phyloP scores from a whole-genome alignment of 92 coral and sea anemone species.

The Nematostella vectensis region DNA sequence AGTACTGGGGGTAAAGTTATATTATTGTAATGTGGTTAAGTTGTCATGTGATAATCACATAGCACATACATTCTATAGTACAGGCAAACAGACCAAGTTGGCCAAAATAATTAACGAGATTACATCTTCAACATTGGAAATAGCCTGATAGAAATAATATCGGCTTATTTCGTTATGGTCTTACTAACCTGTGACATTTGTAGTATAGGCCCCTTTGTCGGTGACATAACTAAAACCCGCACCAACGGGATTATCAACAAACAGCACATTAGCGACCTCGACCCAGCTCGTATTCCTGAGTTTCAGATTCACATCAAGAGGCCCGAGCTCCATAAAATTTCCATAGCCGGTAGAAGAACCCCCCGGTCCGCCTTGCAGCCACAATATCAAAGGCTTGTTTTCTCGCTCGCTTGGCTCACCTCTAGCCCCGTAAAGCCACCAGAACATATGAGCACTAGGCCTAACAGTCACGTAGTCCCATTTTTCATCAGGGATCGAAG shows the following conservation, averaged over 20 bases:
- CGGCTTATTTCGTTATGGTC: no score
- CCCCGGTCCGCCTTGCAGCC: slow-evolving; percentile 99
- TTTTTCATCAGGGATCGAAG: slow-evolving; percentile 74
- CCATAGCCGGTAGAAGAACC: slow-evolving; percentile 93
- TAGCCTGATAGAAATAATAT: no score
- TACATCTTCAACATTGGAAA: no score
- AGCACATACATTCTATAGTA: no score
- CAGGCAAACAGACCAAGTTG: no score
- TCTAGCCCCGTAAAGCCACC: slow-evolving; percentile 89
- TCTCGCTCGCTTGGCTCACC: slow-evolving; percentile 36
- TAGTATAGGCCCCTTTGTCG: slow-evolving; percentile 67
- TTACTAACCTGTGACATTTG: slow-evolving; percentile 76
- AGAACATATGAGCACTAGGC: slow-evolving; percentile 76
- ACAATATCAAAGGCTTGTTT: slow-evolving; percentile 70
- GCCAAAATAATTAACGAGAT: no score
- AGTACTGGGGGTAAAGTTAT: no score
- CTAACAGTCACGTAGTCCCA: slow-evolving; percentile 87
- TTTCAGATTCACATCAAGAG: slow-evolving; percentile 65
- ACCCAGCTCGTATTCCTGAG: slow-evolving; percentile 83
- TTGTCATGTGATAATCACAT: not conserved
- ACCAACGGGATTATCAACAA: slow-evolving; percentile 96
- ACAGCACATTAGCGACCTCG: slow-evolving; percentile 74
- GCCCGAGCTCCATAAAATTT: slow-evolving; percentile 90
- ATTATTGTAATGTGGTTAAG: not conserved
- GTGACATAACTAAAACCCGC: slow-evolving; percentile 90